Evolutionary conservation across 2,888 invertebrate genomes (phyloP).

Genomic region (Punctoribates punctum): DNA sequence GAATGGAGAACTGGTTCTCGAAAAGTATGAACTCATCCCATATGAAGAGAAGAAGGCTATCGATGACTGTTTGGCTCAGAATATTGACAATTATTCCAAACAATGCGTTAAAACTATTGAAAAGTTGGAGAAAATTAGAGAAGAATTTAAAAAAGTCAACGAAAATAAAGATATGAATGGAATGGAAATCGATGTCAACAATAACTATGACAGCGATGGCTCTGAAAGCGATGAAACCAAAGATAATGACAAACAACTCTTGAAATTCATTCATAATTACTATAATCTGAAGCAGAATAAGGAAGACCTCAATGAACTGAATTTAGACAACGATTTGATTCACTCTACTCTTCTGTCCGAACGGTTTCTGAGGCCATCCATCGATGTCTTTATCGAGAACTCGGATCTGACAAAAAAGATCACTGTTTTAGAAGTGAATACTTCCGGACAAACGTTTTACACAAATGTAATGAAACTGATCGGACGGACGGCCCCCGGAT

Average conservation of each 20-base stretch:
- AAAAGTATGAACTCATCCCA: constrained; percentile 13
- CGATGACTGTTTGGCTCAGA: background rate
- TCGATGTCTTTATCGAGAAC: constrained; percentile 30
- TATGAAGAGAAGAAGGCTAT: background rate
- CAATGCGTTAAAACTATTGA: background rate
- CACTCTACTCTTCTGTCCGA: constrained; percentile 26
- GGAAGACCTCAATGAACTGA: background rate
- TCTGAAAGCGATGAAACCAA: constrained; percentile 8
- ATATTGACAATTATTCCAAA: background rate
- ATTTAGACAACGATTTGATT: constrained; percentile 28
- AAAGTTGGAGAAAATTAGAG: too few species aligned
- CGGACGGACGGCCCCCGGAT: constrained; percentile 1
- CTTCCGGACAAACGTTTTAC: constrained; percentile 12
- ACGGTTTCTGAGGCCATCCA: constrained; percentile 14
- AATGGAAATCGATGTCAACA: too few species aligned
- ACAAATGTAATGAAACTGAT: constrained; percentile 21
- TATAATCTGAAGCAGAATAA: background rate
- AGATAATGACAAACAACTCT: background rate
- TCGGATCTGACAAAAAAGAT: constrained; percentile 11
- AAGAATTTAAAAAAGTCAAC: too few species aligned
- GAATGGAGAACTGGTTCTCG: constrained; percentile 29
- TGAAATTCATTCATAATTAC: background rate
- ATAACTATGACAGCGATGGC: background rate
- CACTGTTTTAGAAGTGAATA: constrained; percentile 28
- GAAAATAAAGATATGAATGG: too few species aligned